Conservation (phyloP, 2,113 vertebrate species). For the Hyaena hyaena region DNA sequence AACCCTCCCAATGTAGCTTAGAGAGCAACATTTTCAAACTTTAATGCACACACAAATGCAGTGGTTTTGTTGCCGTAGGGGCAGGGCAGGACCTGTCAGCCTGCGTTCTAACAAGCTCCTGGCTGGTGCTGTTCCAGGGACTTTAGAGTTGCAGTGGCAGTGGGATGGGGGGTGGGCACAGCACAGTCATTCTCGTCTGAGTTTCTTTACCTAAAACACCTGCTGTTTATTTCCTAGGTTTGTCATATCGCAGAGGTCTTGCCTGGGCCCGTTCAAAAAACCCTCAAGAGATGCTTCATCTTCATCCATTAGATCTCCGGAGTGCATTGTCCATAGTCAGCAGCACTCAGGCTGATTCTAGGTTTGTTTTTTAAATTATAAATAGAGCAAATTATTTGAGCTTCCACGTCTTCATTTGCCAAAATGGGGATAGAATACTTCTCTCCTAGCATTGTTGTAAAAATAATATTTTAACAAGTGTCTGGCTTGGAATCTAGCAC, state of each 20-base stretch:
- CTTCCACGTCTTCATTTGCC: not conserved
- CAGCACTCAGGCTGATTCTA: constrained; percentile 82
- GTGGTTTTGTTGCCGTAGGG: not conserved
- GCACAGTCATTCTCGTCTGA: not conserved
- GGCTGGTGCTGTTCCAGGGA: not conserved
- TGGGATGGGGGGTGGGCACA: rapidly evolving
- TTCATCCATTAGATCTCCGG: constrained; percentile 91
- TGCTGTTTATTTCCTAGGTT: constrained; percentile 85
- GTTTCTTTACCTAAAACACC: not conserved
- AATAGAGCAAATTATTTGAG: not conserved
- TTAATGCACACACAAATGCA: too few relatives aligned
- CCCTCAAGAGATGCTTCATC: constrained; percentile 87
- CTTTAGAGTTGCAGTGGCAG: not conserved
- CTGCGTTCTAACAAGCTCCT: not conserved
- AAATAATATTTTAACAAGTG: not conserved
- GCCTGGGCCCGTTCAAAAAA: constrained; percentile 89
- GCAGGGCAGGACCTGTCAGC: not conserved
- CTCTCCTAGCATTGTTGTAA: not conserved
- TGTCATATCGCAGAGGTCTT: constrained; percentile 96
- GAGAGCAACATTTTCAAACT: not conserved
- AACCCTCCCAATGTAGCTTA: not conserved
- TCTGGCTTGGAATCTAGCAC: not conserved
- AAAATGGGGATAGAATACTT: not conserved
- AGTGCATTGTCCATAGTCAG: constrained; percentile 85
- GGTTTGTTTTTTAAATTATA: constrained; percentile 83